Percentiles rank a stretch among this genome's conserved stretches.
Conservation (phyloP, 2,888 invertebrate genomes). For the Tupiocoris notatus region DNA sequence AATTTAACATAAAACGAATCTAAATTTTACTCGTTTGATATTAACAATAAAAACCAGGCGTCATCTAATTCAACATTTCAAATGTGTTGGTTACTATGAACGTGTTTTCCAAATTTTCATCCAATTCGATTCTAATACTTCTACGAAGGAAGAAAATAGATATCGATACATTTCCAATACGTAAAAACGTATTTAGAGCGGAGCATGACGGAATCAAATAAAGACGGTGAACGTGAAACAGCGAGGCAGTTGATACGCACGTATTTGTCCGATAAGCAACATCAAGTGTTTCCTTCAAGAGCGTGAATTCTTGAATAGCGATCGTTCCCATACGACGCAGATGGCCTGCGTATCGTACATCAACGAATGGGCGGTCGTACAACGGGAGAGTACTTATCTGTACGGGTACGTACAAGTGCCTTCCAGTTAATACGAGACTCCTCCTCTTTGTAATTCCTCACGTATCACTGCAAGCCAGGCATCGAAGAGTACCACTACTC, state of each 20-base stretch:
- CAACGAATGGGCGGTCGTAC: neutral
- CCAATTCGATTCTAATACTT: too few relatives aligned
- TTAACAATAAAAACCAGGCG: too few relatives aligned
- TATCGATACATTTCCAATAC: too few relatives aligned
- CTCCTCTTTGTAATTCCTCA: conserved; percentile 28
- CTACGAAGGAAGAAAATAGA: too few relatives aligned
- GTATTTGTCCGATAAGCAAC: neutral
- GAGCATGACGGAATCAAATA: too few relatives aligned
- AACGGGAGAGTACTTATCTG: neutral
- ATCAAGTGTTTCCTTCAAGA: neutral
- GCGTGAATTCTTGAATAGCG: neutral
- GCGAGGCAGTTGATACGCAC: neutral
- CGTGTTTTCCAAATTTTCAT: too few relatives aligned
- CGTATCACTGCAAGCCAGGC: conserved; percentile 9
- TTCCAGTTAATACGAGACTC: neutral
- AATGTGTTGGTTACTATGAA: too few relatives aligned
- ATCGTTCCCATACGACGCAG: neutral
- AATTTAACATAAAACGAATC: too few relatives aligned
- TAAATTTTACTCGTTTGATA: too few relatives aligned
- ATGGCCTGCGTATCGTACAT: neutral
- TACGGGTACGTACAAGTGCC: neutral
- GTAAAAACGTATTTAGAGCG: too few relatives aligned
- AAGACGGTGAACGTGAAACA: too few relatives aligned
- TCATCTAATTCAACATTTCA: too few relatives aligned
- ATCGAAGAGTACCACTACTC: neutral